phyloP scores from a whole-genome alignment of 2,797 vertebrate species.

The Pygocentrus nattereri region DNA sequence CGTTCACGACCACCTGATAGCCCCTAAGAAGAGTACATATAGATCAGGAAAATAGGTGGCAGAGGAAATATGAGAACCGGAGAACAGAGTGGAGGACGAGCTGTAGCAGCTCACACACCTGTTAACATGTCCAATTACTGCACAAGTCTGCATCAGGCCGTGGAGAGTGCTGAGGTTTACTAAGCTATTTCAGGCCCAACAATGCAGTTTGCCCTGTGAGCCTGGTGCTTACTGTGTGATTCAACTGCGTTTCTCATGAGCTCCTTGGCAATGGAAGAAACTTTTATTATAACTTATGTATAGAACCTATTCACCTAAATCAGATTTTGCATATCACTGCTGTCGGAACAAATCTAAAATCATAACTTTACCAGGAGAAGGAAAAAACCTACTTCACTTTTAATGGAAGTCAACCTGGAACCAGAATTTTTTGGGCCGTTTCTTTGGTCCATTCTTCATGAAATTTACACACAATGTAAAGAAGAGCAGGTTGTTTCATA shows the following conservation, averaged over 20 bases:
- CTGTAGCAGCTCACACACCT: conserved; percentile 30
- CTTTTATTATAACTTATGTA: neutral
- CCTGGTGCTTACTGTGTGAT: neutral
- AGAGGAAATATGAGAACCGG: conserved; percentile 50
- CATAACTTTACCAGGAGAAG: too few species aligned
- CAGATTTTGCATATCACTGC: neutral
- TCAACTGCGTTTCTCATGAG: too few species aligned
- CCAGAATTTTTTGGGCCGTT: too few species aligned
- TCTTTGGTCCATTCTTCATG: too few species aligned
- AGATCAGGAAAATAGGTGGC: conserved; percentile 32
- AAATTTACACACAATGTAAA: too few species aligned
- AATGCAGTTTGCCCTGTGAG: neutral
- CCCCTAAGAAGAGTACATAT: conserved; percentile 20
- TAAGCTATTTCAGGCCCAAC: neutral
- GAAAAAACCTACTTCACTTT: too few species aligned
- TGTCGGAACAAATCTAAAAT: too few species aligned
- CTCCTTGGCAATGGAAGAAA: too few species aligned
- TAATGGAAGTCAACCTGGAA: too few species aligned
- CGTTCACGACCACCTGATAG: conserved; percentile 46
- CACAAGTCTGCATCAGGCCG: too few species aligned
- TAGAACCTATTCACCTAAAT: neutral
- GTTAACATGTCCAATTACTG: conserved; percentile 23
- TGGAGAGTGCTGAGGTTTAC: neutral
- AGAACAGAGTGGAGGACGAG: conserved; percentile 25
- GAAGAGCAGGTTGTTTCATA: too few species aligned